These are phyloP conservation scores for Chloroceryle amazona DNA, from an alignment of 2,797 vertebrate genomes.

Conservation along the genomic window DNA sequence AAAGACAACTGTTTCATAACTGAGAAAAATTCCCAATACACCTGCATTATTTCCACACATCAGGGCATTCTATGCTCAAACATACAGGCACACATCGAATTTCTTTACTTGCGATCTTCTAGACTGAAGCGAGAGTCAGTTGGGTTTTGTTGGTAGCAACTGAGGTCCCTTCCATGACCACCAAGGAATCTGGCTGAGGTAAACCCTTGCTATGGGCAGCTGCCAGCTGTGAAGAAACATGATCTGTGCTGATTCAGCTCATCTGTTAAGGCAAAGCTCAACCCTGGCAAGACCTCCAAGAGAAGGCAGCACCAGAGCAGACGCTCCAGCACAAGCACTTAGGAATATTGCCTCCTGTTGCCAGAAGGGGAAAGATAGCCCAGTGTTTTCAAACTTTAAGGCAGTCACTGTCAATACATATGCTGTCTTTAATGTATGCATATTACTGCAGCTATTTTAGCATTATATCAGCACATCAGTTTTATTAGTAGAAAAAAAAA, in stretches of 20 bases:
- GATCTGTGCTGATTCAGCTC: constrained; percentile 19
- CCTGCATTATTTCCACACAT: not conserved
- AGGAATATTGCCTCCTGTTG: constrained; percentile 51
- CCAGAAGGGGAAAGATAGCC: constrained; percentile 7
- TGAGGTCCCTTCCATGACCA: not conserved
- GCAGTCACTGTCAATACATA: not conserved
- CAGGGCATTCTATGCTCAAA: not conserved
- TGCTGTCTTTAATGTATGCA: constrained; percentile 15
- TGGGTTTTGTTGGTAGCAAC: not conserved
- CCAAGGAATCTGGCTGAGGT: fast-evolving
- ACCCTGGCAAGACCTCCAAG: not conserved
- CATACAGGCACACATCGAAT: not conserved
- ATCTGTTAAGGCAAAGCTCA: not conserved
- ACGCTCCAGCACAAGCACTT: not conserved
- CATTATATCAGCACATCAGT: not conserved
- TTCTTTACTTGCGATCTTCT: not conserved
- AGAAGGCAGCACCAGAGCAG: constrained; percentile 15
- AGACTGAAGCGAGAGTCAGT: not conserved
- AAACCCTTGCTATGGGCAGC: not conserved
- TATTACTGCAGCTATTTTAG: not conserved
- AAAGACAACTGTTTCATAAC: not conserved
- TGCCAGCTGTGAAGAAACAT: not conserved
- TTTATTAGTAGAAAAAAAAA: constrained; percentile 9
- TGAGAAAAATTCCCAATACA: not conserved
- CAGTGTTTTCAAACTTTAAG: constrained; percentile 33